Evolutionary conservation across 2,888 invertebrate genomes (phyloP).

Genomic region (Limulus polyphemus): DNA sequence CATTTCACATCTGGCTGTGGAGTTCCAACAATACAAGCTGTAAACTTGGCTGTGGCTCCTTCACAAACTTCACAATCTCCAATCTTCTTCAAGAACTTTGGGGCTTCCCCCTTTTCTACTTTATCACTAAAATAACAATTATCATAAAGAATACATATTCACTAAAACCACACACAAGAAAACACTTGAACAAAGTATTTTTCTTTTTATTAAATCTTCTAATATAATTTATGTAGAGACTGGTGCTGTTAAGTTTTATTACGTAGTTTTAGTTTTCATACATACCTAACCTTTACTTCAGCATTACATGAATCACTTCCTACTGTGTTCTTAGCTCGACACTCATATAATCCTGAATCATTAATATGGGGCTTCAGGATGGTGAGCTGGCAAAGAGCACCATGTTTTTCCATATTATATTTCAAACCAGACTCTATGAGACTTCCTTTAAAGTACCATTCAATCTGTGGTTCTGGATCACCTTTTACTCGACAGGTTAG

Average conservation of each 20-base stretch:
- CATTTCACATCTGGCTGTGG: constrained; percentile 80
- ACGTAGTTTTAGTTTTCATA: not conserved
- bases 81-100: constrained; percentile 74
- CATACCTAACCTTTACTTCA: constrained; percentile 30
- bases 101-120: constrained; percentile 60
- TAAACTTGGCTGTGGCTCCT: constrained; percentile 81
- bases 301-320: constrained; percentile 51
- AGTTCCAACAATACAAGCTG: constrained; percentile 74
- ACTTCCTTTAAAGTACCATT: constrained; percentile 73
- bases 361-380: constrained; percentile 52
- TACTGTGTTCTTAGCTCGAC: constrained; percentile 63
- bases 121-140: constrained; percentile 15
- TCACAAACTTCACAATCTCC: constrained; percentile 75
- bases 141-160: not conserved
- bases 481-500: constrained; percentile 64
- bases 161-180: not conserved
- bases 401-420: constrained; percentile 49
- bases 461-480: constrained; percentile 68
- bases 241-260: not conserved
- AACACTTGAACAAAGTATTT: no score
- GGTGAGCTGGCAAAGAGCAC: constrained; percentile 52
- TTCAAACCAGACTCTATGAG: constrained; percentile 50
- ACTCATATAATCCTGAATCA: constrained; percentile 63
- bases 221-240: not conserved
- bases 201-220: not conserved